These are phyloP conservation scores for Shinisaurus crocodilurus DNA, from an alignment of 2,113 vertebrate genomes.

Conservation along the genomic window DNA sequence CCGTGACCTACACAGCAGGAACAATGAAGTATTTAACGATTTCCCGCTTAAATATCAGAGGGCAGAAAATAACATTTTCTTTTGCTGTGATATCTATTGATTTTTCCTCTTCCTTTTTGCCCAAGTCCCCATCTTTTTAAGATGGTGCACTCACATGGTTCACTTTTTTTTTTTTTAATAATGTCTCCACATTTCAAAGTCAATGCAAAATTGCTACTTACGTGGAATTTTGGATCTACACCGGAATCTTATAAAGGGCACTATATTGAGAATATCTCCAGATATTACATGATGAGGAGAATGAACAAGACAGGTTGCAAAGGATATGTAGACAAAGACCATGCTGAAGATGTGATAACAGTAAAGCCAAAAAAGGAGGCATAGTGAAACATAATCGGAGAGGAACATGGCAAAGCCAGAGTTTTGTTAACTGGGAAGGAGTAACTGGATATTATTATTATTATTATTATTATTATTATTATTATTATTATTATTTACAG, in stretches of 20 bases:
- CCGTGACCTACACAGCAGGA: conserved; percentile 42
- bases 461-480: too few relatives aligned
- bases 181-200: conserved; percentile 44
- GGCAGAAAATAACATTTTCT: conserved; percentile 13
- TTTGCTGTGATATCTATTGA: conserved; percentile 46
- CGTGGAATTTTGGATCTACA: conserved; percentile 42
- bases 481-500: too few relatives aligned
- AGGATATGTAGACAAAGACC: neutral
- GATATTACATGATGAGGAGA: neutral
- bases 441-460: neutral
- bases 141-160: conserved; percentile 49
- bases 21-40: conserved; percentile 33
- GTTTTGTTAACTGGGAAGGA: conserved; percentile 16
- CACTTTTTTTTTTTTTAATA: conserved; percentile 52
- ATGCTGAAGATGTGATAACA: neutral
- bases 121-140: conserved; percentile 50
- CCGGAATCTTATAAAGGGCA: conserved; percentile 38
- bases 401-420: neutral
- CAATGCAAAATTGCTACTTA: conserved; percentile 46
- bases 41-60: conserved; percentile 3
- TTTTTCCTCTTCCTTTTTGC: conserved; percentile 48
- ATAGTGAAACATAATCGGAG: neutral
- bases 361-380: neutral
- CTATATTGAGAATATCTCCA: conserved; percentile 29
- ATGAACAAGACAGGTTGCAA: neutral